A percentile compares a stretch with the other conserved stretches of the same genome.
Evolutionary conservation across 2,797 vertebrate species (phyloP).

Genomic region (Pangasius sanitwongsei): DNA sequence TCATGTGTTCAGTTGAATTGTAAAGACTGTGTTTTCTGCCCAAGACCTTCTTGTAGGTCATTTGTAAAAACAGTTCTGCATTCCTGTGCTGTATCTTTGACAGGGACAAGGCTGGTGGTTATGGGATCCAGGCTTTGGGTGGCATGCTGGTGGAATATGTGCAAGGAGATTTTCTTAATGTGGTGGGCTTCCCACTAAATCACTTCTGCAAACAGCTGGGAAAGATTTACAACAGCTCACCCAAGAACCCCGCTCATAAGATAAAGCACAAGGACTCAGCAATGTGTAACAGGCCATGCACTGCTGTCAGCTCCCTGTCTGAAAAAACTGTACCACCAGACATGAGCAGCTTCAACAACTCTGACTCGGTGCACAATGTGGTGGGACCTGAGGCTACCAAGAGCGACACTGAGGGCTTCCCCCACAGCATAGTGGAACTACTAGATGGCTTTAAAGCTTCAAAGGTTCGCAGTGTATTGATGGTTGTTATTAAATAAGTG

Average conservation of each 20-base stretch:
- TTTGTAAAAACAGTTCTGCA: background rate
- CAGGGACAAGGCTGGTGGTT: slow-evolving; percentile 98
- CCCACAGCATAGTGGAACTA: slow-evolving; percentile 72
- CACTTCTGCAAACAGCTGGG: slow-evolving; percentile 90
- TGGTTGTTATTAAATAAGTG: background rate
- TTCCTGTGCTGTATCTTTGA: slow-evolving; percentile 43
- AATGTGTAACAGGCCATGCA: slow-evolving; percentile 48
- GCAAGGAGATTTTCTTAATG: slow-evolving; percentile 91
- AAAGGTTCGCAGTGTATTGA: slow-evolving; percentile 75
- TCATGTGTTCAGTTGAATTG: background rate
- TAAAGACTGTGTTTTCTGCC: background rate
- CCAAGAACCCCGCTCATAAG: slow-evolving; percentile 57
- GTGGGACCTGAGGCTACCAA: slow-evolving; percentile 43
- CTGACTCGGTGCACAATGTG: slow-evolving; percentile 33
- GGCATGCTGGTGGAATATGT: slow-evolving; percentile 93
- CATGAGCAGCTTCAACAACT: slow-evolving; percentile 25
- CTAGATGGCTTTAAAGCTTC: slow-evolving; percentile 90
- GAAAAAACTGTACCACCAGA: slow-evolving; percentile 42
- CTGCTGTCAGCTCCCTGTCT: slow-evolving; percentile 58
- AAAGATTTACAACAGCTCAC: slow-evolving; percentile 70
- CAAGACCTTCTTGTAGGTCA: background rate
- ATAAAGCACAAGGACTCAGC: slow-evolving; percentile 58
- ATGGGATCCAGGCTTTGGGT: slow-evolving; percentile 93
- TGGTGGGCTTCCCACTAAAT: slow-evolving; percentile 95
- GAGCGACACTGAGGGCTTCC: slow-evolving; percentile 59